phyloP scores from a whole-genome alignment of 2,888 invertebrate species.

The Sericinus montela region DNA sequence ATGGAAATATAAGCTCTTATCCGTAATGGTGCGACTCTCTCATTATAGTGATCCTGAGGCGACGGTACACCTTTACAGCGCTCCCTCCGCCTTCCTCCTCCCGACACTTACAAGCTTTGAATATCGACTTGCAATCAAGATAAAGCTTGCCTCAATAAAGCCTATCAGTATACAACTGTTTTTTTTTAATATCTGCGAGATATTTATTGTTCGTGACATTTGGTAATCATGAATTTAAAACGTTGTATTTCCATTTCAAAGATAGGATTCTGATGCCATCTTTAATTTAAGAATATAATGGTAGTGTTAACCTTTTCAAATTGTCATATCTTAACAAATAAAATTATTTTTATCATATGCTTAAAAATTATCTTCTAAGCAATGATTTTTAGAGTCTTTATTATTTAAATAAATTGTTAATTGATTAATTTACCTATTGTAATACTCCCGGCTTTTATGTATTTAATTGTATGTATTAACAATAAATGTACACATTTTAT shows the following conservation, averaged over 20 bases:
- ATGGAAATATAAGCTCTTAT: slow-evolving; percentile 59
- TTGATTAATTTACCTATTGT: too few relatives aligned
- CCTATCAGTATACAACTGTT: slow-evolving; percentile 12
- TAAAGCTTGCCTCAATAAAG: slow-evolving; percentile 25
- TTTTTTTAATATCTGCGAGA: neutral
- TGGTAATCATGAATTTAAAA: neutral
- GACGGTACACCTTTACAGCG: slow-evolving; percentile 40
- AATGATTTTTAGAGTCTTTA: too few relatives aligned
- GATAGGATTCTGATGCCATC: too few relatives aligned
- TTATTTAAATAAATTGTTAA: too few relatives aligned
- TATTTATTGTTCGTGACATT: neutral
- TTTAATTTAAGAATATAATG: too few relatives aligned
- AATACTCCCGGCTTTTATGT: too few relatives aligned
- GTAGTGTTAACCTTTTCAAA: too few relatives aligned
- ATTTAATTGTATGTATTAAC: too few relatives aligned
- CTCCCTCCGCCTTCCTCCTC: slow-evolving; percentile 19
- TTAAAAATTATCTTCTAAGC: too few relatives aligned
- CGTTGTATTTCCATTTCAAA: neutral
- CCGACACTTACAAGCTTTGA: slow-evolving; percentile 30
- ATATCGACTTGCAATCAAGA: slow-evolving; percentile 39
- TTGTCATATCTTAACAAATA: too few relatives aligned
- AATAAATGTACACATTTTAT: too few relatives aligned
- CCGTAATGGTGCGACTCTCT: slow-evolving; percentile 59
- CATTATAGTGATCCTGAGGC: slow-evolving; percentile 55
- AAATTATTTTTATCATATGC: too few relatives aligned